Evolutionary conservation across 2,113 vertebrate genomes (phyloP), one percentile per base, ranked within the genome.

Genomic region (Tragelaphus scriptus): DNA sequence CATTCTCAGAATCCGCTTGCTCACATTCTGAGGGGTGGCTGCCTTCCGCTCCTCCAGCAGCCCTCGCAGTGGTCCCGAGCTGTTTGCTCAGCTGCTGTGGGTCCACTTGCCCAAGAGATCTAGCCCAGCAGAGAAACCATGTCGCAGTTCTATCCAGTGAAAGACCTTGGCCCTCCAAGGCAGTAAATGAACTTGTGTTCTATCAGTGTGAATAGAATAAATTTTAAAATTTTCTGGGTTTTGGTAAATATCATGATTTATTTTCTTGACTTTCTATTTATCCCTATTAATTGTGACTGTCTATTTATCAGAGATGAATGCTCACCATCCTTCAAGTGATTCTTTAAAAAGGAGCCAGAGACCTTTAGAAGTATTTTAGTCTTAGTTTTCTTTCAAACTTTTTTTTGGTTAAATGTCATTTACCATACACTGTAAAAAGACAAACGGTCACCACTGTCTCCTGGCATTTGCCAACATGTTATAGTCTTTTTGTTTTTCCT

Each of bases 321-420:
- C 19, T 75, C 80, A 88, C 81, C 58, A 98, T 77, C 26, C 36
- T 88, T 92, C 32, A 94, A 95, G 49, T 85, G 21, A 47, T 40
- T 47, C 75, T 93, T 97, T 88, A 53, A 51, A 77, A 87, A 94
- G 53, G 55, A 97, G 40, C 10, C 85, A 17, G 59, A 92, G 92
- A 77, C 36, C 30, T 86, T 95, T 88, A 94, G 85, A 94, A 79
- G 58, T 79, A 90, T 95, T 95, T 97, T 88, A 65, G 96, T 94
- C 91, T 90, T 90, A 85, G 51, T 63, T 79, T 40, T 49, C 58
- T 80, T 92, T 95, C 63, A 90, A 75, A 88, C 71, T 53, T 79
- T 86, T 75, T 56, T 93, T 61, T 79, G 40, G 80, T 90, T 55
- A 77, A 53, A 91, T 55, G 30, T 61, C 36, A 87, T 53, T 85